Conservation (phyloP, 2,797 vertebrate species). For the Microctenopoma steveboyesi region DNA sequence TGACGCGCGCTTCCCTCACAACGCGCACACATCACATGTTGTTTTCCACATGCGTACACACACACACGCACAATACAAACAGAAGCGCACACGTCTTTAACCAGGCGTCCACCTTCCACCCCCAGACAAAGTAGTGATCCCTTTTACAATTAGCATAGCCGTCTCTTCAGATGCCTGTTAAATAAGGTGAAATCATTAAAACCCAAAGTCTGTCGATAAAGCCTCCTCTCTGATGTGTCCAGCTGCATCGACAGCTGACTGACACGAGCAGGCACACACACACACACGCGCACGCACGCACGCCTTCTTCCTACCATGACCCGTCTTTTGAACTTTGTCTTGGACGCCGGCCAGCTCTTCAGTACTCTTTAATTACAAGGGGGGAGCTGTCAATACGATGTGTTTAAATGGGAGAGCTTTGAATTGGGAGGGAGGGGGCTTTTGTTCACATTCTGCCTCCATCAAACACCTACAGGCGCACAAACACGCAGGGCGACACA, state of each 20-base stretch:
- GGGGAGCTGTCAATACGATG: constrained; percentile 99
- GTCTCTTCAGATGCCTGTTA: constrained; percentile 95
- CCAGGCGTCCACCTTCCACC: constrained; percentile 43
- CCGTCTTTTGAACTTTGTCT: constrained; percentile 99
- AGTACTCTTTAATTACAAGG: constrained; percentile 99
- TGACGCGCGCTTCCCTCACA: background rate
- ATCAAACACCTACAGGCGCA: constrained; percentile 25
- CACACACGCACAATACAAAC: constrained; percentile 20
- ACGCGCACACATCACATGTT: no score
- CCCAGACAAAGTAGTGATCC: constrained; percentile 71
- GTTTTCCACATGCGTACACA: constrained; percentile 5
- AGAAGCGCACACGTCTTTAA: background rate
- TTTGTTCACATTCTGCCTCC: constrained; percentile 90
- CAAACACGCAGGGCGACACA: background rate
- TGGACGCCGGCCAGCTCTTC: constrained; percentile 97
- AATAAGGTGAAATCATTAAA: constrained; percentile 97
- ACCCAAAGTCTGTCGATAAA: constrained; percentile 94
- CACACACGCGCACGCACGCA: constrained; percentile 34
- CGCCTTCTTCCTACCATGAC: constrained; percentile 92
- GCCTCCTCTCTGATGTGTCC: constrained; percentile 92
- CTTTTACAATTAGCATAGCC: constrained; percentile 95
- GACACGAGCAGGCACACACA: constrained; percentile 51
- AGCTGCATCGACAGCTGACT: constrained; percentile 88
- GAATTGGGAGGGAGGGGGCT: constrained; percentile 79
- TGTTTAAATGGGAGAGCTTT: constrained; percentile 95